Base-by-base conservation (phyloP, 64 coral and sea anemone genomes). In the Montipora sp. region DNA sequence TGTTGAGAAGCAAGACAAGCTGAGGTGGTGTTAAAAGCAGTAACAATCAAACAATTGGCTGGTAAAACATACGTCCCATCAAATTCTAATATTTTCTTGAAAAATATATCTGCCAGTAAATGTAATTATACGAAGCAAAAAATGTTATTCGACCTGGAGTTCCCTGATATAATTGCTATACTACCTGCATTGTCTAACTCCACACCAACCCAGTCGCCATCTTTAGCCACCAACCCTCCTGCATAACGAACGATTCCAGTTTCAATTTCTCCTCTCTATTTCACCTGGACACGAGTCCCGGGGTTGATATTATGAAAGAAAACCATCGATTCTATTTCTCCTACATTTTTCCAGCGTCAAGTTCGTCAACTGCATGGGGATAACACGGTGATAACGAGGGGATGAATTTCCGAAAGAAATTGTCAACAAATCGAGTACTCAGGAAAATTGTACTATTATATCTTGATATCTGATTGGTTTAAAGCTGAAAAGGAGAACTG, bases 121-220 rank as follows among this genome's bases (percentile, higher is more conserved):
- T 8, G 53, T 8, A 57, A 57, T 6, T 57, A 11, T 57, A 57
- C 53, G 11, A 57, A 8, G 6, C 53, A 57, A 57, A 57, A 57
- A 36, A 36, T 36, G 36, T 36, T 36, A 36, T 11, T 57, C 11
- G 53, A 11, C 53, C 53, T 51, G 8, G 47, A 59, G 21, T 3
- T 16, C 0, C 21, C 13, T 45, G 13, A 53, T 72, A 63, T 72
- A 63, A 50, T 21, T 9, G 60, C 60, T 12, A 47, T 22, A 77
- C 14, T 59, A 96, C 98, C 98, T 99, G 75, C 60, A 53, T 95
- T 78, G 76, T 99, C 98, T 49, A 99, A 48, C 43, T 99, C 98
- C 5, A 99, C 68, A 4, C 98, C 98, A 72, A 96, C 87, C 98
- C 98, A 99, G 50, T 96, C 94, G 58, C 98, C 98, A 69, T 85